phyloP scores from a whole-genome alignment of 2,113 vertebrate species.

The Melospiza melodia region DNA sequence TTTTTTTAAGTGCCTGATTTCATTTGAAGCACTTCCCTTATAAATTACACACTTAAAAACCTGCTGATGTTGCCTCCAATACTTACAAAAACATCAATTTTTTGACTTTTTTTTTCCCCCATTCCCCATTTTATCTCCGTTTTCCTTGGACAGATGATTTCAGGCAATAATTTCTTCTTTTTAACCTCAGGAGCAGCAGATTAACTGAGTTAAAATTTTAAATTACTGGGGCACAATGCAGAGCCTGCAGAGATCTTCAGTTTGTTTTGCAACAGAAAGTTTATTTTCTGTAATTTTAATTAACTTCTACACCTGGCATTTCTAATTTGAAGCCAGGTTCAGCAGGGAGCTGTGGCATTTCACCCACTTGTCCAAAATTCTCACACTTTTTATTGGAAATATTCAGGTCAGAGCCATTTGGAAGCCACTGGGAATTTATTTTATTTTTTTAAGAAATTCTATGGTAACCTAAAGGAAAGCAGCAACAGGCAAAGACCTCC shows the following conservation, averaged over 20 bases:
- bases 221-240: rapidly evolving
- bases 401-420: neutral
- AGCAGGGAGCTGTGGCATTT: neutral
- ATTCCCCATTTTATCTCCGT: neutral
- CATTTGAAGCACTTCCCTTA: constrained; percentile 34
- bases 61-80: neutral
- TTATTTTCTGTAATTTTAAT: neutral
- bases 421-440: neutral
- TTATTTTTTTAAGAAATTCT: neutral
- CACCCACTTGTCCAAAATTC: neutral
- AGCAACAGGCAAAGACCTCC: neutral
- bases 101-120: neutral
- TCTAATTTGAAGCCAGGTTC: neutral
- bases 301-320: neutral
- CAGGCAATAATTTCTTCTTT: neutral
- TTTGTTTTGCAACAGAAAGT: neutral
- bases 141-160: neutral
- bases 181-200: neutral
- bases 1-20: constrained; percentile 46
- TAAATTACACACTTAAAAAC: constrained; percentile 24
- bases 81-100: neutral
- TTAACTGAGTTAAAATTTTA: neutral
- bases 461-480: neutral
- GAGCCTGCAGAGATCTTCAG: neutral
- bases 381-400: neutral